Conservation (phyloP, 2,113 vertebrate species). For the Illadopsis cleaveri region DNA sequence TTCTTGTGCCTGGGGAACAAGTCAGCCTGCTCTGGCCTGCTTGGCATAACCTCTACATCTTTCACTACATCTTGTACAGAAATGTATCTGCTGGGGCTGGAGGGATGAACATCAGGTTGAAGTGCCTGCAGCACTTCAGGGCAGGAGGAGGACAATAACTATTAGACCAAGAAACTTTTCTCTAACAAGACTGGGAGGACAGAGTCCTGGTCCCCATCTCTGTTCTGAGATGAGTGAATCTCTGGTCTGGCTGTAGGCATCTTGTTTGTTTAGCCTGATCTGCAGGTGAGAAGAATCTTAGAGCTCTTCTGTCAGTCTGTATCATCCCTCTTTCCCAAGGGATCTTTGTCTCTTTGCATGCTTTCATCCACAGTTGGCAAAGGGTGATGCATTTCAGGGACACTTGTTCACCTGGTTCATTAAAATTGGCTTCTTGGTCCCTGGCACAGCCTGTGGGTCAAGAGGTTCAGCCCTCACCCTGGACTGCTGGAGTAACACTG, state of each 20-base stretch:
- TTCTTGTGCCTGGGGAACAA: neutral
- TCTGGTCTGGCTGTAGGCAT: neutral
- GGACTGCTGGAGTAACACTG: neutral
- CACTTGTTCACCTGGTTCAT: neutral
- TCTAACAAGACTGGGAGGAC: neutral
- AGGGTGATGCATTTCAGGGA: neutral
- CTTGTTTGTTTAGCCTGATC: neutral
- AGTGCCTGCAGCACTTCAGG: neutral
- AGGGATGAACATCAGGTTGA: neutral
- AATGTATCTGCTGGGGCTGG: neutral
- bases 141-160: neutral
- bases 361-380: neutral
- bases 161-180: neutral
- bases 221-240: neutral
- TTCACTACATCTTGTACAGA: neutral
- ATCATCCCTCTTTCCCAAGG: neutral
- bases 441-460: neutral
- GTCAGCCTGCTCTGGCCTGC: neutral
- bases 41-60: neutral
- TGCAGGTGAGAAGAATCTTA: neutral
- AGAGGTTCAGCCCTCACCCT: neutral
- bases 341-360: neutral
- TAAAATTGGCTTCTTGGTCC: neutral
- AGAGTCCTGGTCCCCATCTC: neutral
- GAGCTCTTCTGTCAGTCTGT: neutral